A percentile compares a stretch with the other conserved stretches of the same genome.
Evolutionary conservation across 2,797 vertebrate species (phyloP).

Genomic region (Myripristis jacobus): DNA sequence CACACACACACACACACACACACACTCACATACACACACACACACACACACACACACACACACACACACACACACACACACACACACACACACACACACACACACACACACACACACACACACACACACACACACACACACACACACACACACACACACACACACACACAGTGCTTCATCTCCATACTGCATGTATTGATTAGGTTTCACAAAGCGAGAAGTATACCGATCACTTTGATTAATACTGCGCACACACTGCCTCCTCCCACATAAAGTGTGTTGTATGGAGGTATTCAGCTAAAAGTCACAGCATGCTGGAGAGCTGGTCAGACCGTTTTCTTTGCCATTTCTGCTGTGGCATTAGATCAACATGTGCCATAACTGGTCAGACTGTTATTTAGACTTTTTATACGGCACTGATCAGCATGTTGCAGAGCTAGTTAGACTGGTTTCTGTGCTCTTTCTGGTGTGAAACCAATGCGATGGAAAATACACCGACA

Average conservation of each 20-base stretch:
- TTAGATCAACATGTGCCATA: constrained; percentile 9
- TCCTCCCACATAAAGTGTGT: constrained; percentile 14
- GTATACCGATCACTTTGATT: constrained; percentile 61
- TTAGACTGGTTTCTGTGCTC: neutral
- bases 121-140: constrained; percentile 15
- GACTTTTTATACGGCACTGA: neutral
- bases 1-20: constrained; percentile 17
- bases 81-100: too few species aligned
- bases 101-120: too few species aligned
- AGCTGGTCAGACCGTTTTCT: neutral
- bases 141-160: constrained; percentile 18
- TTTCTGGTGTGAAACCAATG: neutral
- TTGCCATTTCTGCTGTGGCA: neutral
- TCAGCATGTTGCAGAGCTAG: constrained; percentile 7
- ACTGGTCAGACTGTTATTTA: neutral
- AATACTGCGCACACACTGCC: constrained; percentile 37
- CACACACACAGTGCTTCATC: constrained; percentile 28
- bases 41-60: too few species aligned
- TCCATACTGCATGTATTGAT: constrained; percentile 66
- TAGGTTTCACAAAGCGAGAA: constrained; percentile 56
- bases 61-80: too few species aligned
- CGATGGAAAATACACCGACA: constrained; percentile 6
- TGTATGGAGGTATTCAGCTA: constrained; percentile 39
- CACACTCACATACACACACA: neutral
- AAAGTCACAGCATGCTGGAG: constrained; percentile 4